phyloP scores from a whole-genome alignment of 2,888 invertebrate species.

The Pseudoips prasinana region DNA sequence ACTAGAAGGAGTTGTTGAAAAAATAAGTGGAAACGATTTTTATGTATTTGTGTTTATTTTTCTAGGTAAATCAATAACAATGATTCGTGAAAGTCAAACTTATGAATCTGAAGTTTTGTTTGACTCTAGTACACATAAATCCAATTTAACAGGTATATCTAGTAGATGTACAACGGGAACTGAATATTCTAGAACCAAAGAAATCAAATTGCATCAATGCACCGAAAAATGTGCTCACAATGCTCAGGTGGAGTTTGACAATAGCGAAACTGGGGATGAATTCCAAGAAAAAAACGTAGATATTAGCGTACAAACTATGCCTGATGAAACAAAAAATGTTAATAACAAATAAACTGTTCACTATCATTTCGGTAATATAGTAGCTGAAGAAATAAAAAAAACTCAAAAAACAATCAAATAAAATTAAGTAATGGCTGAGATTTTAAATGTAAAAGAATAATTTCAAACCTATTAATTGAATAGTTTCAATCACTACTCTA shows the following conservation, averaged over 20 bases:
- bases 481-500: not conserved
- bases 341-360: conserved; percentile 4
- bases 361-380: conserved; percentile 5
- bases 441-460: conserved; percentile 4
- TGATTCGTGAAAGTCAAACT: not conserved
- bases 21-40: no score
- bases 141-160: conserved; percentile 2
- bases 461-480: conserved; percentile 3
- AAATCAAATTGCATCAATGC: conserved; percentile 3
- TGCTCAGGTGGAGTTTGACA: conserved; percentile 3
- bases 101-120: conserved; percentile 2
- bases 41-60: conserved; percentile 2
- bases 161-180: conserved; percentile 2
- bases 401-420: not conserved
- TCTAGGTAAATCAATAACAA: conserved; percentile 2
- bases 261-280: conserved; percentile 2
- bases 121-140: not conserved
- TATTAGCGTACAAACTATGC: not conserved
- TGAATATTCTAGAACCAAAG: conserved; percentile 1
- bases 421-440: conserved; percentile 3
- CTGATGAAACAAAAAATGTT: not conserved
- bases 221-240: conserved; percentile 3
- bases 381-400: conserved; percentile 8
- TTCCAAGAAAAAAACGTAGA: conserved; percentile 2
- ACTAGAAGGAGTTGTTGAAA: no score